Evolutionary conservation across 2,113 vertebrate genomes (phyloP).

Genomic region (Stegostoma tigrinum): DNA sequence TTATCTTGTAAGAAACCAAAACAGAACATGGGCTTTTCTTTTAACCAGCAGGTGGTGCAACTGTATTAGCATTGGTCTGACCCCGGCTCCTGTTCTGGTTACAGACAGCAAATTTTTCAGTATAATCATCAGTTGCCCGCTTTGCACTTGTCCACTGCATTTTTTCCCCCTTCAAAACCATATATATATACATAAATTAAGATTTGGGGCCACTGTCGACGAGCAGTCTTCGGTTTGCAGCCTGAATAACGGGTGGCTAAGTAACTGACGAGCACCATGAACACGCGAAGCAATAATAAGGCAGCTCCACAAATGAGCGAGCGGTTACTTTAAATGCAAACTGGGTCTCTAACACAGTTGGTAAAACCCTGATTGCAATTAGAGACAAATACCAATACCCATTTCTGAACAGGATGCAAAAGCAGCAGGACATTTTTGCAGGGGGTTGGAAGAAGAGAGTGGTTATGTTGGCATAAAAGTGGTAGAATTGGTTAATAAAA

Average conservation of each 20-base stretch:
- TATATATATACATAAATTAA: too few relatives aligned
- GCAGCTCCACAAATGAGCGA: not conserved
- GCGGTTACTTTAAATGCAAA: not conserved
- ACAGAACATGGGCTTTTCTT: constrained; percentile 56
- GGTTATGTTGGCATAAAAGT: too few relatives aligned
- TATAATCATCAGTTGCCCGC: not conserved
- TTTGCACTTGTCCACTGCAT: not conserved
- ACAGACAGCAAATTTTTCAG: not conserved
- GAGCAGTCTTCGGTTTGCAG: not conserved
- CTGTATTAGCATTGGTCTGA: constrained; percentile 67
- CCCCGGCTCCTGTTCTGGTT: constrained; percentile 42
- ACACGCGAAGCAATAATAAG: not conserved
- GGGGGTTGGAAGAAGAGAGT: too few relatives aligned
- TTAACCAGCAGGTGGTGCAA: constrained; percentile 71
- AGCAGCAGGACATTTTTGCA: not conserved
- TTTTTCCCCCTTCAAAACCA: not conserved
- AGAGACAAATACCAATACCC: not conserved
- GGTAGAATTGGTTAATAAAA: not conserved
- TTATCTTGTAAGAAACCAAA: constrained; percentile 56
- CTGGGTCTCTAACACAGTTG: not conserved
- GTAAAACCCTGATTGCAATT: not conserved
- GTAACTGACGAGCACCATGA: not conserved
- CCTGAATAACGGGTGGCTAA: not conserved
- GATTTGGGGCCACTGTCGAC: not conserved
- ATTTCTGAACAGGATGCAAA: not conserved